Base-by-base conservation (phyloP, 2,113 vertebrate species). In the Sakesphorus luctuosus region DNA sequence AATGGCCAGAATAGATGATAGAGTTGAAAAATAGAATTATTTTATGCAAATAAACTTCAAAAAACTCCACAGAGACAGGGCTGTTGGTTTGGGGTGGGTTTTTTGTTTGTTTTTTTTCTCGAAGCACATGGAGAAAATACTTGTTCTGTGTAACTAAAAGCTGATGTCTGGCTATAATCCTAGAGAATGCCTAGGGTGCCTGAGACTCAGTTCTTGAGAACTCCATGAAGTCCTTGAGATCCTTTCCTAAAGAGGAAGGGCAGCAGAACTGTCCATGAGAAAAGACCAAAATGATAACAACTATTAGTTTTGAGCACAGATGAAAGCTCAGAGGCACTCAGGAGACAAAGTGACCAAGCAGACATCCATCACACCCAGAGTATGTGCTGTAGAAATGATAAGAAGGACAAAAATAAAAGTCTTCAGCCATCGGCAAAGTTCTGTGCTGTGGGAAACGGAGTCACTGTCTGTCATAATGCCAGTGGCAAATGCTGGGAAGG, bases 371-470 rank as follows among this genome's bases (percentile, higher is more conserved):
- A 94, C 73, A 59, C 5, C 18, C 63, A 55, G 53, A 1, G 4
- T 63, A 68, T n/a, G 12, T 46, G 71, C 46, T 62, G 67, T 21
- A 86, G 73, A 96, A 84, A 96, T 87, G 3, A 63, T 87, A 88
- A 47, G 72, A 83, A 90, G 63, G 72, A 66, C 72, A 92, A 94
- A 97, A 93, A 77, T 86, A 76, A 46, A 95, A 93, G 63, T 21
- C 26, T 66, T 88, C 58, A 69, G 92, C 92, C 88, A 55, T 47
- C 16, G 90, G 94, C 95, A 90, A 77, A 77, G 29, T 52, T 90
- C 72, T 90, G 63, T 80, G 75, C 79, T 80, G 5, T 59, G 79
- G 76, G 68, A 93, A 86, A 74, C 6, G 3, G 92, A 83, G 74
- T 94, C 67, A 58, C 35, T 93, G 40, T 89, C 84, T 47, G 16